Conservation (phyloP, 2,797 vertebrate genomes). For the Leuciscus waleckii region DNA sequence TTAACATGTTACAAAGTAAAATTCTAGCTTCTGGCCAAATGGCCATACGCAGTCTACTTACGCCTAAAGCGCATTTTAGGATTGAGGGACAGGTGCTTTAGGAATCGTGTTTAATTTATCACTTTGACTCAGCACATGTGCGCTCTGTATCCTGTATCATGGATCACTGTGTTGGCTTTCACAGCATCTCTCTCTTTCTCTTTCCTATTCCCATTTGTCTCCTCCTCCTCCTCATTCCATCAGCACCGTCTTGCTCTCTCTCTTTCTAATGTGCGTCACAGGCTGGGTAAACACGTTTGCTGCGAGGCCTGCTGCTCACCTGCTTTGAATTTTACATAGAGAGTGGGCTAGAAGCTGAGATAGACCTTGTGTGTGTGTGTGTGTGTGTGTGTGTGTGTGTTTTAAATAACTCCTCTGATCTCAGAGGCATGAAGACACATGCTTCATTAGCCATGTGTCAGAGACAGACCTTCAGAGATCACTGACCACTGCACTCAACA, state of each 20-base stretch:
- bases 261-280: slow-evolving; percentile 36
- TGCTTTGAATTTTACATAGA: slow-evolving; percentile 38
- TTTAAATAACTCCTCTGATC: slow-evolving; percentile 38
- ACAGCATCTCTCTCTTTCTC: slow-evolving; percentile 32
- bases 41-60: too few species aligned
- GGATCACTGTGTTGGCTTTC: slow-evolving; percentile 39
- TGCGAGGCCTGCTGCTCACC: slow-evolving; percentile 17
- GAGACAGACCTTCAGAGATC: slow-evolving; percentile 30
- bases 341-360: slow-evolving; percentile 19
- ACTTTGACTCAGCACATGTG: slow-evolving; percentile 10
- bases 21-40: too few species aligned
- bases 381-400: slow-evolving; percentile 8
- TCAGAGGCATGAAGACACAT: slow-evolving; percentile 35
- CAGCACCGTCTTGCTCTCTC: slow-evolving; percentile 17
- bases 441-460: slow-evolving; percentile 36
- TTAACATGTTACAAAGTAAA: too few species aligned
- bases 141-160: slow-evolving; percentile 39
- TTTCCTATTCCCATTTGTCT: slow-evolving; percentile 22
- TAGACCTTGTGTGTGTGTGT: neutral
- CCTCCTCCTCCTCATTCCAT: slow-evolving; percentile 28
- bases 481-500: slow-evolving; percentile 27
- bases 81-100: slow-evolving; percentile 5
- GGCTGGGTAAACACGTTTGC: slow-evolving; percentile 24
- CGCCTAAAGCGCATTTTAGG: neutral
- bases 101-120: slow-evolving; percentile 29